These are phyloP conservation scores for Calcarius lapponicus DNA, from an alignment of 2,797 vertebrate genomes.

Conservation along the genomic window DNA sequence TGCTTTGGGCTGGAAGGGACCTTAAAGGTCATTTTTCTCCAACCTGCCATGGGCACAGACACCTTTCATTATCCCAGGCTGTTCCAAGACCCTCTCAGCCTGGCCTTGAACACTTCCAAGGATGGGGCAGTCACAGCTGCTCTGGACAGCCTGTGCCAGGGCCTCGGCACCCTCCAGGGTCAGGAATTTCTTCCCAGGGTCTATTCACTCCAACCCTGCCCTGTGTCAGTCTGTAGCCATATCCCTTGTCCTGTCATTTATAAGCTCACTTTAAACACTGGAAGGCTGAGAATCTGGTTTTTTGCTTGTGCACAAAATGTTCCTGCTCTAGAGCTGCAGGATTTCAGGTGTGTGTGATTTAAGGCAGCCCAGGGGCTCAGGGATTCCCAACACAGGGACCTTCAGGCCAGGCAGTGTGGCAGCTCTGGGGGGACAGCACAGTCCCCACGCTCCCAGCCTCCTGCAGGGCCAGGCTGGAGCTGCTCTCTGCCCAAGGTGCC, in stretches of 20 bases:
- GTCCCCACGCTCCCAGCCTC: rapidly evolving
- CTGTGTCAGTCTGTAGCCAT: not conserved
- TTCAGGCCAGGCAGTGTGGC: not conserved
- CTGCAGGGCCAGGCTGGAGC: not conserved
- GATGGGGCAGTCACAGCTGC: not conserved
- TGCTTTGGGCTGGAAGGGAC: not conserved
- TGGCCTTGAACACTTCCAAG: not conserved
- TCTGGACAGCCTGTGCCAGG: not conserved
- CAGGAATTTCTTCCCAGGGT: not conserved
- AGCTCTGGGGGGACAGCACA: rapidly evolving
- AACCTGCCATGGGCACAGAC: rapidly evolving
- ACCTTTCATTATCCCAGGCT: not conserved
- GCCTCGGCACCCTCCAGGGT: not conserved
- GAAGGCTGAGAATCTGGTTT: not conserved
- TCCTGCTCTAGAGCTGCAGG: not conserved
- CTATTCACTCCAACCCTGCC: not conserved
- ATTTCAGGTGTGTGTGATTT: not conserved
- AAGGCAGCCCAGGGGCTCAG: not conserved
- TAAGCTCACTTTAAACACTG: not conserved
- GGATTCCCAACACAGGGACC: not conserved
- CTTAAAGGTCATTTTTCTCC: not conserved
- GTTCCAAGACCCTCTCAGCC: not conserved
- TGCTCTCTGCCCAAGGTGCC: not conserved
- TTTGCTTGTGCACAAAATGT: rapidly evolving
- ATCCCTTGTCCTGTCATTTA: not conserved